Evolutionary conservation across 37 sponge, comb jelly and placozoan species (phyloP).

Genomic region (Cladorhizidae sp.): DNA sequence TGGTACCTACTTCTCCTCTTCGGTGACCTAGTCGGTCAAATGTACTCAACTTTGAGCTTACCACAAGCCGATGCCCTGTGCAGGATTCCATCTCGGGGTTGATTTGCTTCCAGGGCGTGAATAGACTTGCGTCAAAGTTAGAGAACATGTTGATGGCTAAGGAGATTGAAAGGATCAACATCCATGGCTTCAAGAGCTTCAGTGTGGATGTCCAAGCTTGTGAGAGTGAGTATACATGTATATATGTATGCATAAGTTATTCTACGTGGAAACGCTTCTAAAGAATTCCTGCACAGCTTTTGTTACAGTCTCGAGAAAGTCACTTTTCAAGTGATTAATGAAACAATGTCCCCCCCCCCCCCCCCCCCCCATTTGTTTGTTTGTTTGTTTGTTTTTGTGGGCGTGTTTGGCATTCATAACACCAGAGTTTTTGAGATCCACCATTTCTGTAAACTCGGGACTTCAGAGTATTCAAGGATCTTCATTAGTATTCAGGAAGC

Average conservation of each 20-base stretch:
- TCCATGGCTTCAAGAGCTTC: conserved; percentile 52
- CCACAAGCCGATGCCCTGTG: not conserved
- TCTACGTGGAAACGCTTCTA: too few species aligned
- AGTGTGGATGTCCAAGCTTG: conserved; percentile 45
- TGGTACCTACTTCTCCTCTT: not conserved
- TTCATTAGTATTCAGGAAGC: conserved; percentile 1
- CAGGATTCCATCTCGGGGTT: conserved; percentile 12
- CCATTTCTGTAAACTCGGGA: not conserved
- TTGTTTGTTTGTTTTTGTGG: not conserved
- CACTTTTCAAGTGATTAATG: too few species aligned
- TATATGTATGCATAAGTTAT: too few species aligned
- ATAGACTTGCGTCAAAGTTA: conserved; percentile 8
- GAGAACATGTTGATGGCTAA: conserved; percentile 48
- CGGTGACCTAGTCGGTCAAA: too few species aligned
- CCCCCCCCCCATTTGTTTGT: not conserved
- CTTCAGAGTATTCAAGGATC: not conserved
- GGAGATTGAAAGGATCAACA: conserved; percentile 33
- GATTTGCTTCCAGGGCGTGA: conserved; percentile 32
- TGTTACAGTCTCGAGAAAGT: too few species aligned
- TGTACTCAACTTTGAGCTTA: not conserved
- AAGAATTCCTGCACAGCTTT: too few species aligned
- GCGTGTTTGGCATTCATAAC: not conserved
- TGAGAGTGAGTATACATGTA: conserved; percentile 52
- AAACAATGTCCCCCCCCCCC: too few species aligned
- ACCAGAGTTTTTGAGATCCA: conserved; percentile 31